Evolutionary conservation across 2,113 vertebrate genomes (phyloP).

Genomic region (Xiphorhynchus elegans): DNA sequence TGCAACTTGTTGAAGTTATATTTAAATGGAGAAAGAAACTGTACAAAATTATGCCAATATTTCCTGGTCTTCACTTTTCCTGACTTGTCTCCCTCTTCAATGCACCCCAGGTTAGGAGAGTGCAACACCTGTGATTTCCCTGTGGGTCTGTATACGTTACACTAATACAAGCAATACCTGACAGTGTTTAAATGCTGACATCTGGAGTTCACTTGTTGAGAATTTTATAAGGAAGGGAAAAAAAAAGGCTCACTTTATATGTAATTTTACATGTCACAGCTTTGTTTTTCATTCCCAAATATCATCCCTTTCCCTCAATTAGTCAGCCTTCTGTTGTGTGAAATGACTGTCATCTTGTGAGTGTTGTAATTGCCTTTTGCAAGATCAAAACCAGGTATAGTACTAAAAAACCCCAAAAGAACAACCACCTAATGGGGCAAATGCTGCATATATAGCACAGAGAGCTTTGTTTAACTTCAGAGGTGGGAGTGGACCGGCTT

Average conservation of each 20-base stretch:
- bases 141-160: not conserved
- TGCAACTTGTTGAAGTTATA: not conserved
- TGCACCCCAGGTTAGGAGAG: not conserved
- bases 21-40: not conserved
- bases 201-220: constrained; percentile 29
- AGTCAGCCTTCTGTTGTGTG: constrained; percentile 7
- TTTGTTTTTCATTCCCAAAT: constrained; percentile 38
- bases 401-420: not conserved
- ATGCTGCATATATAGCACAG: not conserved
- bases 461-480: not conserved
- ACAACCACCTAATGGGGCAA: not conserved
- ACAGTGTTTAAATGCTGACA: constrained; percentile 41
- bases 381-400: constrained; percentile 20
- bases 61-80: not conserved
- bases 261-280: constrained; percentile 10
- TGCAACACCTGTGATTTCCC: not conserved
- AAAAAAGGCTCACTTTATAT: not conserved
- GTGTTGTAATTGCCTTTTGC: not conserved
- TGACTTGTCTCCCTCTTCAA: not conserved
- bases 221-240: not conserved
- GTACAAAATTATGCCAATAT: not conserved
- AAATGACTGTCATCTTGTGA: constrained; percentile 3
- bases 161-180: not conserved
- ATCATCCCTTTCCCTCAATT: constrained; percentile 16
- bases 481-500: not conserved